Evolutionary conservation across 2,888 invertebrate species (phyloP).

Genomic region (Andrena marginata): DNA sequence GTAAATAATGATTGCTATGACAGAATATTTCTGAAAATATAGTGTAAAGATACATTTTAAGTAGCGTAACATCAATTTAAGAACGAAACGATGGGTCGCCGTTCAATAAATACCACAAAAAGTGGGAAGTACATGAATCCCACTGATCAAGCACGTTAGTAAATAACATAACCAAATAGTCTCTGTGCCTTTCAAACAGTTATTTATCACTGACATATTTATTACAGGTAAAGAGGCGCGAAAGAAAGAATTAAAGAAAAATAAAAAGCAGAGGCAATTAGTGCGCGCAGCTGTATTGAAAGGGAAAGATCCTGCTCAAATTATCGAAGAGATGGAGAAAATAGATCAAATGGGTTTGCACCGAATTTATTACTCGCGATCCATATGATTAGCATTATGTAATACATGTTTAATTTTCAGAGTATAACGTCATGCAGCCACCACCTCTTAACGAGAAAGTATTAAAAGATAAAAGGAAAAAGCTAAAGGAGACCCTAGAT

Average conservation of each 20-base stretch:
- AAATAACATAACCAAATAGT: slow-evolving; percentile 69
- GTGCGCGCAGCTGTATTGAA: slow-evolving; percentile 98
- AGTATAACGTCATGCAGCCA: slow-evolving; percentile 97
- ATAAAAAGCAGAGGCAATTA: slow-evolving; percentile 98
- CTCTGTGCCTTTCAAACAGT: slow-evolving; percentile 2
- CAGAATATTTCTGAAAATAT: slow-evolving; percentile 26
- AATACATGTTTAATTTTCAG: slow-evolving; percentile 80
- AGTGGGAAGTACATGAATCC: slow-evolving; percentile 99
- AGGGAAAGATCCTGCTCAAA: slow-evolving; percentile 98
- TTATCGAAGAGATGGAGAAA: slow-evolving; percentile 98
- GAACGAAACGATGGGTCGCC: slow-evolving; percentile 93
- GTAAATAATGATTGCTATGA: slow-evolving; percentile 57
- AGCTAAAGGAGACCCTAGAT: slow-evolving; percentile 97
- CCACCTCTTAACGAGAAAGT: slow-evolving; percentile 98
- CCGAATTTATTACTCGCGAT: slow-evolving; percentile 4
- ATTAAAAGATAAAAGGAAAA: slow-evolving; percentile 97
- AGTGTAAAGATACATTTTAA: slow-evolving; percentile 22
- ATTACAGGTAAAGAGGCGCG: slow-evolving; percentile 96
- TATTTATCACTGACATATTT: slow-evolving; percentile 38
- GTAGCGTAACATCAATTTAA: slow-evolving; percentile 9
- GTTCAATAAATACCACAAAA: slow-evolving; percentile 99
- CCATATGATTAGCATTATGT: background rate
- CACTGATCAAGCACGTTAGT: slow-evolving; percentile 99
- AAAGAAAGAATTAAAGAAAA: slow-evolving; percentile 98
- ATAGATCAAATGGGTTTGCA: slow-evolving; percentile 98